phyloP scores from a whole-genome alignment of 2,888 invertebrate species.

The Gnatocerus cornutus region DNA sequence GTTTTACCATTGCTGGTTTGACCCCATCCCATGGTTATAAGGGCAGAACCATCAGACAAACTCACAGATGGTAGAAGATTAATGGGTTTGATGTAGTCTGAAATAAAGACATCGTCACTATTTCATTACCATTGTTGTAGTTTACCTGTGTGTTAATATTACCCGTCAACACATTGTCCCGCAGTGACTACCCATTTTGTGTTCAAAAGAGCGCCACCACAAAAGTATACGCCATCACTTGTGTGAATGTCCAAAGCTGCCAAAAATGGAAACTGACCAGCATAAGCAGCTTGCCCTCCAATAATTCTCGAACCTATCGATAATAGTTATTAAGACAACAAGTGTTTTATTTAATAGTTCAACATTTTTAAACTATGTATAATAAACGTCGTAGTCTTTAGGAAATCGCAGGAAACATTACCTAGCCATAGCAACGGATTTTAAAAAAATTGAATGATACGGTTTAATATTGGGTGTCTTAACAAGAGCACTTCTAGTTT shows the following conservation, averaged over 20 bases:
- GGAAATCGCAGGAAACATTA: too few relatives aligned
- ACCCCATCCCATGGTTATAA: slow-evolving; percentile 32
- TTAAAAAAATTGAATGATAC: too few relatives aligned
- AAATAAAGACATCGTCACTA: neutral
- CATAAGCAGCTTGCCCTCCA: slow-evolving; percentile 22
- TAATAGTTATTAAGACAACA: too few relatives aligned
- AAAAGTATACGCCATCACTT: slow-evolving; percentile 16
- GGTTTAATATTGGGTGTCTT: neutral
- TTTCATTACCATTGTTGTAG: too few relatives aligned
- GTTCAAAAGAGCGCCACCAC: slow-evolving; percentile 24
- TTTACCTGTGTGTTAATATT: too few relatives aligned
- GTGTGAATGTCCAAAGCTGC: slow-evolving; percentile 19
- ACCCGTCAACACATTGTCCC: slow-evolving; percentile 32
- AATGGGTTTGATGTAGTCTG: slow-evolving; percentile 21
- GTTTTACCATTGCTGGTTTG: slow-evolving; percentile 20
- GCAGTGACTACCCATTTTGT: slow-evolving; percentile 16
- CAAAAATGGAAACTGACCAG: slow-evolving; percentile 24
- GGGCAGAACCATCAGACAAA: slow-evolving; percentile 12
- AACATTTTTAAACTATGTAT: too few relatives aligned
- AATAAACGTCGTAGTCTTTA: too few relatives aligned
- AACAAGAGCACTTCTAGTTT: neutral
- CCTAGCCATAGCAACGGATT: too few relatives aligned
- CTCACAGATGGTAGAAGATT: slow-evolving; percentile 2
- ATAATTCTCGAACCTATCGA: slow-evolving; percentile 12
- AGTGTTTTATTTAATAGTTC: too few relatives aligned